Evolutionary conservation across 2,888 invertebrate species (phyloP).

Genomic region (Phytoseiulus persimilis): DNA sequence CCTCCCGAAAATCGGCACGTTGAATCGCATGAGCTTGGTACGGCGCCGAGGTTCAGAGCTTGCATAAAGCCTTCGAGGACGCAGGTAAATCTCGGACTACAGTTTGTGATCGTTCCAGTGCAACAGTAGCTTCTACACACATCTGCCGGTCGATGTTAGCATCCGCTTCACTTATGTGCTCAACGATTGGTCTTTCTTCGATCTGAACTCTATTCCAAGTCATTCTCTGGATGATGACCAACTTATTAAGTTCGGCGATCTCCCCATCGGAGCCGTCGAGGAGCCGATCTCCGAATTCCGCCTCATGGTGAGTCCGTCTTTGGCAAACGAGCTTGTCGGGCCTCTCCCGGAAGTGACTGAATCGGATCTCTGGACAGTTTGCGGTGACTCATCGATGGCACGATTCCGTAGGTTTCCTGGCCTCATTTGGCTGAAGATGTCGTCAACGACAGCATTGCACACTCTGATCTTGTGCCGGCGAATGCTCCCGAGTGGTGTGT

Average conservation of each 20-base stretch:
- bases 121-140: slow-evolving; percentile 47
- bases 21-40: too few relatives aligned
- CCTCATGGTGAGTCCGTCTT: slow-evolving; percentile 8
- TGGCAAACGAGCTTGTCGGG: not conserved
- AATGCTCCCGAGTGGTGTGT: slow-evolving; percentile 49
- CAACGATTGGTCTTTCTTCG: slow-evolving; percentile 49
- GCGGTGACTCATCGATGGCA: slow-evolving; percentile 38
- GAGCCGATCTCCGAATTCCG: slow-evolving; percentile 58
- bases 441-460: slow-evolving; percentile 75
- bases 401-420: slow-evolving; percentile 59
- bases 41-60: too few relatives aligned
- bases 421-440: slow-evolving; percentile 72
- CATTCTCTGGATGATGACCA: slow-evolving; percentile 17
- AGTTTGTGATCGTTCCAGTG: slow-evolving; percentile 49
- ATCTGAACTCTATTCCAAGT: slow-evolving; percentile 17
- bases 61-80: not conserved
- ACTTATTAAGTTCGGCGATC: slow-evolving; percentile 52
- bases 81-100: not conserved
- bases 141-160: slow-evolving; percentile 60
- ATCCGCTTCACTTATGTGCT: slow-evolving; percentile 66
- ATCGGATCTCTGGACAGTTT: slow-evolving; percentile 28
- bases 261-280: slow-evolving; percentile 76
- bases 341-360: too few relatives aligned
- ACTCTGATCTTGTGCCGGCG: slow-evolving; percentile 58
- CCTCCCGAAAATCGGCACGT: too few relatives aligned